These are phyloP conservation scores for Podotricha telesiphe DNA, from an alignment of 2,888 invertebrate genomes.

Conservation along the genomic window DNA sequence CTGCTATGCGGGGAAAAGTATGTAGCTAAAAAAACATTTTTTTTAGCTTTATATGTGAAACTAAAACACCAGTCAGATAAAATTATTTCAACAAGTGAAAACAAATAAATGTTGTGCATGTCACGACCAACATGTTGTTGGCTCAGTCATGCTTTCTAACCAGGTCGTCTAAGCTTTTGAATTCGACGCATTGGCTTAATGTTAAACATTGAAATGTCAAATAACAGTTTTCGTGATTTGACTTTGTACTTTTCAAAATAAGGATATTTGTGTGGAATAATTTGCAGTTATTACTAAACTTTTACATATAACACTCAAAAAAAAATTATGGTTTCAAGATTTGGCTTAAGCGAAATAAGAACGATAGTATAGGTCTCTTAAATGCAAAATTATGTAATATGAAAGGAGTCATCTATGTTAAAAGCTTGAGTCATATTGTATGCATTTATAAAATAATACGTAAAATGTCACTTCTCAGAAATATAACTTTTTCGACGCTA, in stretches of 20 bases:
- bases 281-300: too few species aligned
- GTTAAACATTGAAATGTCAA: conserved; percentile 15
- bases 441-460: conserved; percentile 1
- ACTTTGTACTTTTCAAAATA: background rate
- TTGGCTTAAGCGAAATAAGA: too few species aligned
- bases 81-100: conserved; percentile 3
- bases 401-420: background rate
- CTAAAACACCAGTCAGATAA: background rate
- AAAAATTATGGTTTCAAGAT: too few species aligned
- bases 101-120: conserved; percentile 14
- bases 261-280: background rate
- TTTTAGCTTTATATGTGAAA: background rate
- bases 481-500: background rate
- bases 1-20: too few species aligned
- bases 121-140: conserved; percentile 19
- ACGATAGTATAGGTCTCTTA: too few species aligned
- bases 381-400: too few species aligned
- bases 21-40: too few species aligned
- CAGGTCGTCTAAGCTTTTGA: conserved; percentile 7
- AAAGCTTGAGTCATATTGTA: conserved; percentile 4
- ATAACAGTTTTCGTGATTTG: background rate
- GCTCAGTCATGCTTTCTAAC: conserved; percentile 19
- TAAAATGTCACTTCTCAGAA: background rate
- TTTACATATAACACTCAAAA: background rate
- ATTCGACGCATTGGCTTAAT: conserved; percentile 19